Percentiles rank a stretch among this genome's conserved stretches.
These are phyloP conservation scores for Drosophila insularis DNA, from an alignment of 1,140 invertebrate species.

Conservation along the genomic window DNA sequence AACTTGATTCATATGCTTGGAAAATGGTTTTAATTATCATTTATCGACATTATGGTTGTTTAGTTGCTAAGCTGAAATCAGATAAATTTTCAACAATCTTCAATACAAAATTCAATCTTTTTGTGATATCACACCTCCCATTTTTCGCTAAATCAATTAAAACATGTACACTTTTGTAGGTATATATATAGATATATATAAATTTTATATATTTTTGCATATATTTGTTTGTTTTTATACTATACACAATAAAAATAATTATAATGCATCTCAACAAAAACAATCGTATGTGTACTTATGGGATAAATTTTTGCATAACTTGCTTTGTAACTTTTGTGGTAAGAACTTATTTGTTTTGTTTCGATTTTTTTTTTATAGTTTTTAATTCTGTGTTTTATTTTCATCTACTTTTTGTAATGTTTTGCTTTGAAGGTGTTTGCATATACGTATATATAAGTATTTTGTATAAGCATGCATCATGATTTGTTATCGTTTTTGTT, in stretches of 20 bases:
- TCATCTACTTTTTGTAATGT: constrained; percentile 5
- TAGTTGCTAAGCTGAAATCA: too few species aligned
- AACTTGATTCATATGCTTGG: too few species aligned
- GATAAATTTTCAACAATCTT: too few species aligned
- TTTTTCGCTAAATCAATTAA: too few species aligned
- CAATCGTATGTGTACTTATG: constrained; percentile 49
- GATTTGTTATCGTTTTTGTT: constrained; percentile 27
- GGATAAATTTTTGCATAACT: constrained; percentile 45
- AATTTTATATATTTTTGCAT: constrained; percentile 63
- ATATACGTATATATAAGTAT: constrained; percentile 5
- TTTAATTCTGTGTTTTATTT: constrained; percentile 8
- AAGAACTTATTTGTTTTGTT: constrained; percentile 28
- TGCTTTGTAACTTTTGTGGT: constrained; percentile 39
- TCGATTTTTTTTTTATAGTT: constrained; percentile 2
- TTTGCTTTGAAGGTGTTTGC: constrained; percentile 2
- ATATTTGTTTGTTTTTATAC: constrained; percentile 46
- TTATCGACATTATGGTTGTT: too few species aligned
- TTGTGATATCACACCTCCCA: too few species aligned
- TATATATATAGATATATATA: constrained; percentile 35
- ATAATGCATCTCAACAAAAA: constrained; percentile 56
- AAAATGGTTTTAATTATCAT: too few species aligned
- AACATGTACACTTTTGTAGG: constrained; percentile 8
- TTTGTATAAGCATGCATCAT: constrained; percentile 33
- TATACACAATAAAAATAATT: constrained; percentile 57
- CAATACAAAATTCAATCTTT: too few species aligned